These are phyloP conservation scores for Malurus leucopterus DNA, from an alignment of 2,797 vertebrate species.

Conservation along the genomic window DNA sequence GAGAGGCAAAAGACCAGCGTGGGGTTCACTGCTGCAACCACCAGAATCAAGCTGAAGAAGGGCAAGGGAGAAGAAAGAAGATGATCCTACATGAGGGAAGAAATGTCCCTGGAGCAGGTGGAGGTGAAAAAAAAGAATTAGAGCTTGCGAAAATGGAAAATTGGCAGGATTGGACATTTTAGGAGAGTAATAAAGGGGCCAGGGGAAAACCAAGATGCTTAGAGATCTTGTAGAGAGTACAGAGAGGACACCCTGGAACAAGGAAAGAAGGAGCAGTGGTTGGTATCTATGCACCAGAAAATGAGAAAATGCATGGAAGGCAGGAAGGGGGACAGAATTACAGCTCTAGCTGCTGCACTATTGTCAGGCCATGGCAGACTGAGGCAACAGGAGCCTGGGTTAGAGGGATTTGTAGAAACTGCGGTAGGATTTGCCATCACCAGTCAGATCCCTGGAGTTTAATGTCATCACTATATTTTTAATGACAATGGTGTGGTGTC, in stretches of 20 bases:
- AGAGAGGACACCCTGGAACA: not conserved
- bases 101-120: not conserved
- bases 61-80: not conserved
- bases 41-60: not conserved
- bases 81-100: rapidly evolving
- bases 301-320: not conserved
- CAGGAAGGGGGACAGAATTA: not conserved
- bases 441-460: not conserved
- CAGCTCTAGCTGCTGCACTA: not conserved
- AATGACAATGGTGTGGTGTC: not conserved
- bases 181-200: not conserved
- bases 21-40: not conserved
- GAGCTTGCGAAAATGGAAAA: not conserved
- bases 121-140: not conserved
- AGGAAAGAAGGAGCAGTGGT: not conserved
- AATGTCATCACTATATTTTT: not conserved
- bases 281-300: not conserved
- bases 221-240: not conserved
- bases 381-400: not conserved
- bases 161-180: not conserved
- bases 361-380: not conserved
- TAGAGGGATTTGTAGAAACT: not conserved
- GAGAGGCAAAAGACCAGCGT: rapidly evolving
- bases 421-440: not conserved
- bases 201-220: not conserved